Evolutionary conservation across 2,113 vertebrate genomes (phyloP), one percentile per base, ranked within the genome.

Genomic region (Pavo muticus): DNA sequence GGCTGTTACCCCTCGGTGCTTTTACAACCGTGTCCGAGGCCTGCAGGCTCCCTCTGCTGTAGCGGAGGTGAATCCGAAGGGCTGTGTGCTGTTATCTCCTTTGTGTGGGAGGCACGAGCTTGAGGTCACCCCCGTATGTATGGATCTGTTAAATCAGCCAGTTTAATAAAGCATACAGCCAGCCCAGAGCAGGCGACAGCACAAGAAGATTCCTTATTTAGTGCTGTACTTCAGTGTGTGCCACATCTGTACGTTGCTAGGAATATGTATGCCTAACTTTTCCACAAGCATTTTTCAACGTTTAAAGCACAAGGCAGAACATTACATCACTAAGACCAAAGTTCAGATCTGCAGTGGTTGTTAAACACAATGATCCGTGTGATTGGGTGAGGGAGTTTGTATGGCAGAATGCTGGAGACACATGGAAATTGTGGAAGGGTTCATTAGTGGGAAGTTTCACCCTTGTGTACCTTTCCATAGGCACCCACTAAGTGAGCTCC

Each of bases 401-500:
- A 11, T 9, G 19, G 7, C 1, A 32, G 40, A 37, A 23, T 13
- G 10, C 48, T 45, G 37, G 70, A 64, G 14, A 30, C 13, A 10
- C 32, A 14, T 2, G 0, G 21, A 48, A 70, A 27, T 48, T 20
- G 15, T 11, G 8, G 13, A 30, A 30, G 37, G 24, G 20, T 25
- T 47, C 4, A 4, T 12, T 11, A 21, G 32, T 42, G 48, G 39
- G 19, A 83, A 56, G 29, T 3, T 9, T 45, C 42, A 32, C 19
- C 52, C 67, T 24, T n/a, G 59, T 25, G 3, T 0, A 0, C 14
- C 37, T 25, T 32, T 18, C 40, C 1, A 0, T 32, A 35, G 54
- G 39, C 35, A 71, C 14, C 7, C 11, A 3, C 32, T 40, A 10
- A 10, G 30, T 37, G 11, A 37, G 9, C 14, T 30, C 39, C 8